Base-by-base conservation (phyloP, 1,140 invertebrate genomes). In the Bombus sylvicola region DNA sequence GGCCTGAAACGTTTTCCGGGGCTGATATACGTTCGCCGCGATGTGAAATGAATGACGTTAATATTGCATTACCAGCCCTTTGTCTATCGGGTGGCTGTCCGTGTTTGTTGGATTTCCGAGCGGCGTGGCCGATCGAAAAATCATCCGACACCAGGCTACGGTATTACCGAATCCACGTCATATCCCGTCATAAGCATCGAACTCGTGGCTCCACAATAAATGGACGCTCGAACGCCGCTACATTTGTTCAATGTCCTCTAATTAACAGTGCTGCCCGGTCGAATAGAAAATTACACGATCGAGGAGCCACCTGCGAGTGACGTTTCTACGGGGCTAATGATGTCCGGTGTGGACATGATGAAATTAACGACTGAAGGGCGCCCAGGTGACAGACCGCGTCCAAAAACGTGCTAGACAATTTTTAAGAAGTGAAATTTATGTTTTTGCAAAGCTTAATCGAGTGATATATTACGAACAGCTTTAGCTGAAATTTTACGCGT, bases 31-130 rank as follows among this genome's bases (percentile, higher is more conserved):
- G 83, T 75, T 74, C 69, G 25, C 13, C n/a, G 13, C 39, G 37
- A 47, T 69, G 69, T 83, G 77, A 77, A 86, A 88, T 79, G 83
- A 86, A 88, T 81, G 76, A 83, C 87, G 81, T 86, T 66, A 79
- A 86, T 83, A 82, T 79, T 64, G 84, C 57, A 77, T 81, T 76
- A 69, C n/a, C 28, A 18, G 39, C 28, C 79, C 75, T 87, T 83
- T 74, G 66, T 64, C 68, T 72, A 73, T 53, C 31, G 43, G 18
- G 22, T 47, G 39, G 76, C 62, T 69, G 73, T 73, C 83, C 84
- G 37, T 8, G 57, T 68, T 37, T 31, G 73, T 76, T 41, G 69
- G 76, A 88, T 76, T 39, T 68, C 82, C 47, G 37, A 71, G 39
- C 43, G n/a, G 37, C 74, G 81, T 15, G 41, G n/a, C 12, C 53